These are phyloP conservation scores for Crocodylus rhombifer DNA, from an alignment of 2,797 vertebrate genomes.

Conservation along the genomic window DNA sequence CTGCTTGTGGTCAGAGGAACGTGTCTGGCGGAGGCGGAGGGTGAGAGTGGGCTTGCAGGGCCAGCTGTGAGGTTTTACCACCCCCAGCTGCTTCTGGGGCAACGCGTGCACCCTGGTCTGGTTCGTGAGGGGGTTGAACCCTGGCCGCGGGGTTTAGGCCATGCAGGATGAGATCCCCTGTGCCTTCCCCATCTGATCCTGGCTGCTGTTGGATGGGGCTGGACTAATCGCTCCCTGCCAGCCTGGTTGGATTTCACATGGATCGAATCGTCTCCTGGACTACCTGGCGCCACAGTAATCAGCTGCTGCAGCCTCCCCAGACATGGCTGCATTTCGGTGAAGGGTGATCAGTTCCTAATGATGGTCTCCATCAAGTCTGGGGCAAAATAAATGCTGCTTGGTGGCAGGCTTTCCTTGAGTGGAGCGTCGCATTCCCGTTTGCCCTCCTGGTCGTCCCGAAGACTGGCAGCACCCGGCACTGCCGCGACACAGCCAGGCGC, in stretches of 20 bases:
- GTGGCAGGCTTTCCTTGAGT: no score
- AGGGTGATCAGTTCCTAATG: not conserved
- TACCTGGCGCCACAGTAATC: not conserved
- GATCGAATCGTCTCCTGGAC: not conserved
- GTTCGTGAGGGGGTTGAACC: not conserved
- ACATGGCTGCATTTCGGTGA: not conserved
- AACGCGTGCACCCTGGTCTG: no score
- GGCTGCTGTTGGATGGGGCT: not conserved
- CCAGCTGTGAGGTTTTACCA: no score
- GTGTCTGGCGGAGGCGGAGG: not conserved
- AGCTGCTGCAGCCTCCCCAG: not conserved
- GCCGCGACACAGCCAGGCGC: not conserved
- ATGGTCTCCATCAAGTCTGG: no score
- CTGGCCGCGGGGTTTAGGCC: not conserved
- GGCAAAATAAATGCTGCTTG: no score
- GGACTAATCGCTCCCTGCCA: not conserved
- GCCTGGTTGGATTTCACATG: no score
- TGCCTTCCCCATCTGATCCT: not conserved
- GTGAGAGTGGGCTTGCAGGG: not conserved
- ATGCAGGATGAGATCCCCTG: not conserved
- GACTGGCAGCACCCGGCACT: no score
- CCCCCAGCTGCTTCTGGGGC: no score
- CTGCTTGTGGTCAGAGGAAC: not conserved
- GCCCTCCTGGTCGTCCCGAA: no score
- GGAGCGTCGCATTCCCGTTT: no score